A percentile compares a stretch with the other conserved stretches of the same genome.
Evolutionary conservation across 2,113 vertebrate genomes (phyloP).

Genomic region (Sinocyclocheilus anophthalmus): DNA sequence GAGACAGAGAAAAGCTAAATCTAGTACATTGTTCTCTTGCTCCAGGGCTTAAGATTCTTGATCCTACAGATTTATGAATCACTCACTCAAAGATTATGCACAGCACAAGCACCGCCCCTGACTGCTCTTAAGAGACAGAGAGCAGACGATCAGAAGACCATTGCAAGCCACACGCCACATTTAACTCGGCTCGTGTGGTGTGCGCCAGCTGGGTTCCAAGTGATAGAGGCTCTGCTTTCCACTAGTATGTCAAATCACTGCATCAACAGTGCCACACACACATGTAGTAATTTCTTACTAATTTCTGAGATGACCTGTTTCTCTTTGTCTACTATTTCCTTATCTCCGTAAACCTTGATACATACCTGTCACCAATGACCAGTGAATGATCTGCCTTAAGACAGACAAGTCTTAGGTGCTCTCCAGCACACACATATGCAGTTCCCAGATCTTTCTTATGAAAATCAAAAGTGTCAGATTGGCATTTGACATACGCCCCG

Average conservation of each 20-base stretch:
- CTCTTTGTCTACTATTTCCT: slow-evolving; percentile 16
- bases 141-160: slow-evolving; percentile 28
- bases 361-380: neutral
- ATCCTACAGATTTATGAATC: slow-evolving; percentile 36
- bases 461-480: slow-evolving; percentile 40
- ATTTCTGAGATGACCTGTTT: neutral
- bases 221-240: slow-evolving; percentile 29
- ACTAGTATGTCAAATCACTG: slow-evolving; percentile 31
- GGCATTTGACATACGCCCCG: slow-evolving; percentile 31
- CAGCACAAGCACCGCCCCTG: slow-evolving; percentile 25
- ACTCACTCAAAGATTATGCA: slow-evolving; percentile 14
- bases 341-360: slow-evolving; percentile 16
- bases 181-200: slow-evolving; percentile 60
- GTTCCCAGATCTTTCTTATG: neutral
- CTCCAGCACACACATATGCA: neutral
- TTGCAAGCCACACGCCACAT: slow-evolving; percentile 60
- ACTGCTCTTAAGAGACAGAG: slow-evolving; percentile 69
- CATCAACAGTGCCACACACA: neutral
- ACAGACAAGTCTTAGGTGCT: neutral
- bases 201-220: slow-evolving; percentile 35
- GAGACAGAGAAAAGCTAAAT: slow-evolving; percentile 14
- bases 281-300: neutral
- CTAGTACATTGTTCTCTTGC: neutral
- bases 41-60: slow-evolving; percentile 17
- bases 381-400: slow-evolving; percentile 27